Conservation (phyloP, 2,888 invertebrate species). For the Torymus texanus region DNA sequence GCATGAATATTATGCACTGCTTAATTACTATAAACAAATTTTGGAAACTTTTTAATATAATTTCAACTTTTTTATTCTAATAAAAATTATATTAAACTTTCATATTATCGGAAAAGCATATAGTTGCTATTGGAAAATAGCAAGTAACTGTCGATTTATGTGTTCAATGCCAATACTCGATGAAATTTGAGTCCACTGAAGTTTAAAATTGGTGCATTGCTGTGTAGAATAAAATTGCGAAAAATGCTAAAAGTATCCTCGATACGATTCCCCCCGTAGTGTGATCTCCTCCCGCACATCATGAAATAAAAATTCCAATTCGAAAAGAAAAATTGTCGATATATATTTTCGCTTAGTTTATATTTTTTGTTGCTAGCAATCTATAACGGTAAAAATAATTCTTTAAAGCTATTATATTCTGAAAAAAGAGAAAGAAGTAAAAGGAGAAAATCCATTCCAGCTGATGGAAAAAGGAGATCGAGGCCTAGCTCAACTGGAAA, state of each 20-base stretch:
- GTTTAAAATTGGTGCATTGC: conserved; percentile 25
- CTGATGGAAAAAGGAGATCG: not conserved
- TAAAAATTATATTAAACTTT: not conserved
- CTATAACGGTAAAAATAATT: too few species aligned
- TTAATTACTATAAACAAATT: too few species aligned
- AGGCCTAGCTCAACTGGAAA: not conserved
- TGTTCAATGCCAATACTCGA: conserved; percentile 22
- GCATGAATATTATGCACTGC: too few species aligned
- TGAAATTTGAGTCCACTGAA: conserved; percentile 26
- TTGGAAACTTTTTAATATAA: too few species aligned
- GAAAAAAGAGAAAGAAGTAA: too few species aligned
- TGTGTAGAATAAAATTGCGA: not conserved
- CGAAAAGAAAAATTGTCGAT: not conserved
- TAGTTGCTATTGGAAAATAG: not conserved
- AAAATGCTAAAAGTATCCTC: not conserved
- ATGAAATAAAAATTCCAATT: not conserved
- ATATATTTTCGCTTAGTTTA: not conserved
- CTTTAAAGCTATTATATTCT: too few species aligned
- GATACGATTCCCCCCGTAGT: not conserved
- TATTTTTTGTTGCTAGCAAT: not conserved
- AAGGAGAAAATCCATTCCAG: too few species aligned
- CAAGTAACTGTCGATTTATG: conserved; percentile 2
- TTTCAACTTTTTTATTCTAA: not conserved
- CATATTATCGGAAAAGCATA: not conserved
- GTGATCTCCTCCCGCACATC: not conserved